Evolutionary conservation across 1,140 invertebrate species (phyloP).

Genomic region (Drosophila micromelanica): DNA sequence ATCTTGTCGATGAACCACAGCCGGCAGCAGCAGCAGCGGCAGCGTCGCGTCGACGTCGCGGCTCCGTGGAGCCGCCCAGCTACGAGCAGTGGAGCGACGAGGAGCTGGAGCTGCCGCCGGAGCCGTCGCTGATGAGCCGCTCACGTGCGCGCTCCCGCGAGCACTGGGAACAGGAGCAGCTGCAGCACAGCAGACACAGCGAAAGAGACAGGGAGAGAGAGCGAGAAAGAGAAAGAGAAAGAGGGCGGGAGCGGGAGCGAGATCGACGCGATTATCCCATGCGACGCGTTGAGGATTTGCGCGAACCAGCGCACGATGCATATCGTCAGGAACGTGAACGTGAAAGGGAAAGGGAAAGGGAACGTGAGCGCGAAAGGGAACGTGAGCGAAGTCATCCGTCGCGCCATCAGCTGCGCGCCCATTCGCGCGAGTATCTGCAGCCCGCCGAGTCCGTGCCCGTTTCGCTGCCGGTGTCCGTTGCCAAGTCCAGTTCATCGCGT

Average conservation of each 20-base stretch:
- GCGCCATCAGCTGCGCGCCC: conserved; percentile 51
- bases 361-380: conserved; percentile 17
- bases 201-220: conserved; percentile 42
- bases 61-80: conserved; percentile 61
- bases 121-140: conserved; percentile 41
- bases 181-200: conserved; percentile 28
- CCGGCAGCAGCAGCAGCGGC: conserved; percentile 35
- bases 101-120: conserved; percentile 39
- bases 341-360: conserved; percentile 33
- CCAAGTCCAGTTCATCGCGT: conserved; percentile 45
- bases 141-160: conserved; percentile 75
- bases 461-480: conserved; percentile 4
- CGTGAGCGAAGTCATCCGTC: conserved; percentile 16
- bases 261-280: conserved; percentile 51
- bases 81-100: conserved; percentile 80
- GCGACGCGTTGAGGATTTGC: conserved; percentile 28
- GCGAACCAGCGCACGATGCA: conserved; percentile 54
- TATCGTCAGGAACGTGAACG: conserved; percentile 59
- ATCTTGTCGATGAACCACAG: conserved; percentile 1
- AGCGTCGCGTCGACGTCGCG: conserved; percentile 63
- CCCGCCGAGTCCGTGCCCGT: conserved; percentile 35
- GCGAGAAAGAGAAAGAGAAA: conserved; percentile 25
- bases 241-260: conserved; percentile 46
- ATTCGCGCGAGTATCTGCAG: conserved; percentile 64
- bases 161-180: conserved; percentile 64